Evolutionary conservation across 2,113 vertebrate genomes (phyloP).

Genomic region (Ardeotis arabs): DNA sequence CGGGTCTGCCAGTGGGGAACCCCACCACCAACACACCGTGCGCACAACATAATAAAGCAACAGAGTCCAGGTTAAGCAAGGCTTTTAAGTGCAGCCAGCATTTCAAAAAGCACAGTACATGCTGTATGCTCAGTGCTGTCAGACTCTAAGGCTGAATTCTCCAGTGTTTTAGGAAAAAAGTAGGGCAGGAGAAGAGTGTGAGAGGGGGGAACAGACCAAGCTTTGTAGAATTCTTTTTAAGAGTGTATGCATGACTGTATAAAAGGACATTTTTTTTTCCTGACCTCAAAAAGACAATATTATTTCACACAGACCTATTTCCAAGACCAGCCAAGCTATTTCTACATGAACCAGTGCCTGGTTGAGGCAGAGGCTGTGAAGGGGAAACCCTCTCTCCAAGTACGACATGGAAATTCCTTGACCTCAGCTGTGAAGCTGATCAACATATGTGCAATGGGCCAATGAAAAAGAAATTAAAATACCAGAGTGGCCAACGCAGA

Average conservation of each 20-base stretch:
- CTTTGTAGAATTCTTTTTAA: constrained; percentile 67
- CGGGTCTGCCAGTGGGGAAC: not conserved
- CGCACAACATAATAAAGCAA: constrained; percentile 32
- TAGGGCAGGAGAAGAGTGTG: not conserved
- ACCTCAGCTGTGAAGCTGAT: constrained; percentile 37
- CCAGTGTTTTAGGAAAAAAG: constrained; percentile 66
- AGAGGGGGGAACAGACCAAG: constrained; percentile 38
- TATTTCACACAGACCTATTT: constrained; percentile 61
- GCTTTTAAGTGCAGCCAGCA: constrained; percentile 50
- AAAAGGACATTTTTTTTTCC: constrained; percentile 39
- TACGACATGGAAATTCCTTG: constrained; percentile 69
- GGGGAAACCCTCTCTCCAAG: constrained; percentile 60
- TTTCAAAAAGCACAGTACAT: constrained; percentile 54
- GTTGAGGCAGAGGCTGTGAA: constrained; percentile 40
- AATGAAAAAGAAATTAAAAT: constrained; percentile 51
- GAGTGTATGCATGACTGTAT: constrained; percentile 43
- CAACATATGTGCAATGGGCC: not conserved
- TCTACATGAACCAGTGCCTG: constrained; percentile 26
- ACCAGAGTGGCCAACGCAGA: not conserved
- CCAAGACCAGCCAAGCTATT: constrained; percentile 51
- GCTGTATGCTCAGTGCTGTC: constrained; percentile 33
- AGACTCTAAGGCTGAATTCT: constrained; percentile 46
- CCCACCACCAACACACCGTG: not conserved
- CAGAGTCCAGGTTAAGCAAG: not conserved
- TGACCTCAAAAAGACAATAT: constrained; percentile 66